Evolutionary conservation across 2,113 vertebrate genomes (phyloP).

Genomic region (Daboia siamensis): DNA sequence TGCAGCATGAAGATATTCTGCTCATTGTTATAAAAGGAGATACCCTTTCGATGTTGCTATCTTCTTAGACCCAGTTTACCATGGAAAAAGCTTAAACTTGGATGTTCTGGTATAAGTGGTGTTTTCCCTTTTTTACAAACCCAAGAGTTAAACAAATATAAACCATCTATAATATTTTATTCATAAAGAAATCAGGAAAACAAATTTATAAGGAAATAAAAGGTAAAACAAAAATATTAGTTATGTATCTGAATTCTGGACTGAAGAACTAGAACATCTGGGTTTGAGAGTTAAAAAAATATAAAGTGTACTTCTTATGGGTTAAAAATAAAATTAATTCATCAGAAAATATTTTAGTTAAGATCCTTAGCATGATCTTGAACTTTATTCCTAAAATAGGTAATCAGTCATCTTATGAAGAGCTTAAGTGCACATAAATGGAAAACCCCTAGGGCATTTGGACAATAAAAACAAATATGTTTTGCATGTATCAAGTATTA

Average conservation of each 20-base stretch:
- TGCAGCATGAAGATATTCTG: background rate
- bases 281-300: background rate
- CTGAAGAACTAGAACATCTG: background rate
- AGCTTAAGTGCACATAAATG: background rate
- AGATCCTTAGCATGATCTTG: background rate
- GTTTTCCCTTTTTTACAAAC: background rate
- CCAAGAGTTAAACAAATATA: background rate
- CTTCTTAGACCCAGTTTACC: background rate
- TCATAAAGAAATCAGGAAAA: background rate
- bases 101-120: background rate
- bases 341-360: background rate
- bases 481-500: background rate
- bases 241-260: background rate
- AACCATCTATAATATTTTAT: background rate
- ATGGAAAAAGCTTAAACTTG: background rate
- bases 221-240: background rate
- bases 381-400: background rate
- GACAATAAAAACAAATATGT: background rate
- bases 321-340: background rate
- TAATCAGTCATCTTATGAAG: background rate
- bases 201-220: background rate
- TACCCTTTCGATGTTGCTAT: background rate
- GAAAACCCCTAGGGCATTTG: background rate
- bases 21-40: background rate
- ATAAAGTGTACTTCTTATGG: background rate